Evolutionary conservation across 2,113 vertebrate species (phyloP), one percentile per base, ranked within the genome.

Genomic region (Casuarius casuarius): DNA sequence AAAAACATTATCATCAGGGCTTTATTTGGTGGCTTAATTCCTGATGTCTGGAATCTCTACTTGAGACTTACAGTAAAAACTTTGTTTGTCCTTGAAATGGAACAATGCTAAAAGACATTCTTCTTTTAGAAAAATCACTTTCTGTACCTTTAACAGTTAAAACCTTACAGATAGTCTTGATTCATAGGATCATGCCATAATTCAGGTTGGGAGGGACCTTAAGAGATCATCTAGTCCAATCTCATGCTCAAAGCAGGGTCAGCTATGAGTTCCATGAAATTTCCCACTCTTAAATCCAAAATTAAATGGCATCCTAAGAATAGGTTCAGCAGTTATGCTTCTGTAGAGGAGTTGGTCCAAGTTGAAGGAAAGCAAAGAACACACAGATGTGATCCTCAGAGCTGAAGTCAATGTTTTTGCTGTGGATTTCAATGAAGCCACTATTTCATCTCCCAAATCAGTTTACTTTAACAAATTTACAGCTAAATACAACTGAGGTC

Each of bases 21-120:
- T 94, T 94, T 70, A n/a, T 63, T 84, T 84, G 54, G 14, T 71
- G 35, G 16, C 35, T 96, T 96, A 65, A 40, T 90, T 86, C 42
- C 79, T 89, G 61, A 23, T 29, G n/a, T 29, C 78, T 86, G 38
- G 14, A 92, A 89, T 35, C 54, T 79, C 71, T 92, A 44, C 44
- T 12, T 79, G 58, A 92, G 66, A 76, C 26, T 90, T 68, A 62
- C 1, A 72, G 52, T 44, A 42, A 91, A 70, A 92, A 12, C 20
- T 87, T 77, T 77, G 44, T 54, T 86, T 91, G 63, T 85, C 51
- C 75, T 90, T 89, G 85, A 65, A 88, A 77, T 2, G 70, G 33
- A 89, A 70, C 8, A 85, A 66, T 23, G 31, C 5, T 42, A 52
- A 85, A 92, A 87, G 16, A 76, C 11, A 91, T 35, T 58, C 71